Conservation (phyloP, 2,797 vertebrate species). For the Anguilla obscura region DNA sequence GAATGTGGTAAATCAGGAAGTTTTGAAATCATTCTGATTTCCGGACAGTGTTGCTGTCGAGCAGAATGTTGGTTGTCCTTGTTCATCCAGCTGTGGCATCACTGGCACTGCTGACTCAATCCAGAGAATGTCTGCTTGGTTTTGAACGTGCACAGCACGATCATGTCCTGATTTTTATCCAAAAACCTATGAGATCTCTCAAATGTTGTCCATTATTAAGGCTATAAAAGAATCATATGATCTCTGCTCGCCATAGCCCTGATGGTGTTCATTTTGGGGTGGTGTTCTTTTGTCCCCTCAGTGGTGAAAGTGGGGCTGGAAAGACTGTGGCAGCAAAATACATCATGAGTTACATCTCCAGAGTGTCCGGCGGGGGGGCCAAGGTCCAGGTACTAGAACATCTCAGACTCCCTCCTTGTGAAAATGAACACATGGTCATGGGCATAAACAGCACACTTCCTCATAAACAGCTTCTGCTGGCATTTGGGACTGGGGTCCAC, state of each 20-base stretch:
- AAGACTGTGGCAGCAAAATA: slow-evolving; percentile 98
- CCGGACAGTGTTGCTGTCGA: slow-evolving; percentile 9
- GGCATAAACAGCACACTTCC: background rate
- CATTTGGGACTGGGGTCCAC: background rate
- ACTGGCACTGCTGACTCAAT: background rate
- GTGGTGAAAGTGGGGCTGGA: slow-evolving; percentile 95
- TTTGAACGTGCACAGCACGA: background rate
- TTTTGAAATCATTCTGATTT: slow-evolving; percentile 54
- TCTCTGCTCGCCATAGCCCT: background rate
- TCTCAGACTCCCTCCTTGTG: background rate
- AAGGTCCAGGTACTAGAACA: slow-evolving; percentile 83
- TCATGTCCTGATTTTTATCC: background rate
- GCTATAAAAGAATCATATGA: background rate
- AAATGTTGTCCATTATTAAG: background rate
- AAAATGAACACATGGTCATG: slow-evolving; percentile 3
- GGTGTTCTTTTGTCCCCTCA: slow-evolving; percentile 54
- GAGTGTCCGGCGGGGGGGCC: slow-evolving; percentile 91
- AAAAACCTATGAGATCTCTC: background rate
- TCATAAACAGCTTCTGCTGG: background rate
- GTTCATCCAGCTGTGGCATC: background rate
- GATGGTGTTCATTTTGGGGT: slow-evolving; percentile 30
- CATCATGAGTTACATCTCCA: slow-evolving; percentile 96
- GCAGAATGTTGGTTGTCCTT: background rate
- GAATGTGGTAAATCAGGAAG: slow-evolving; percentile 68
- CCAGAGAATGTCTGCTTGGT: background rate